Percentiles rank a stretch among this genome's conserved stretches.
Conservation (phyloP, 2,797 vertebrate species). For the Choloepus didactylus region DNA sequence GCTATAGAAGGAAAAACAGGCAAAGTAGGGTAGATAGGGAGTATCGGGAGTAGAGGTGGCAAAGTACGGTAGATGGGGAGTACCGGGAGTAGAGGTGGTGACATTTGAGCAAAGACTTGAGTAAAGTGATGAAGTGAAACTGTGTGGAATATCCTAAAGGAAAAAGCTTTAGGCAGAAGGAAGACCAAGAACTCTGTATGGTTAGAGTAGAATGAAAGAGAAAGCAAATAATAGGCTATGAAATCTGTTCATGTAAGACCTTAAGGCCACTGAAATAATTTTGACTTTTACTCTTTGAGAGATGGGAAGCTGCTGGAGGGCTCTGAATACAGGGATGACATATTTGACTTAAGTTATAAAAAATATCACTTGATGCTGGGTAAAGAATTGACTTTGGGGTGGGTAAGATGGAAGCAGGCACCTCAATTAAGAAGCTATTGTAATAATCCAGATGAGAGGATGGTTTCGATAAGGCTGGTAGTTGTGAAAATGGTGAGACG, state of each 20-base stretch:
- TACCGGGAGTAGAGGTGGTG: background rate
- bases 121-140: conserved; percentile 7
- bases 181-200: background rate
- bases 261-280: background rate
- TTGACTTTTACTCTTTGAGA: conserved; percentile 15
- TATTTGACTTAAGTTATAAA: conserved; percentile 17
- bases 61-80: background rate
- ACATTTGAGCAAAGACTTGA: background rate
- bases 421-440: background rate
- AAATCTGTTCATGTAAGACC: background rate
- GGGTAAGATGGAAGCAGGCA: background rate
- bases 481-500: background rate
- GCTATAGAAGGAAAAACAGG: background rate
- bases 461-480: background rate
- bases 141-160: background rate
- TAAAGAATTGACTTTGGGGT: background rate
- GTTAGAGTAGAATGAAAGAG: background rate
- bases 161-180: background rate
- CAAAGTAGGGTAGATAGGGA: background rate
- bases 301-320: background rate
- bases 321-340: background rate
- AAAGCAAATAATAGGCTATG: background rate
- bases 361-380: background rate
- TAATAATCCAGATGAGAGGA: background rate
- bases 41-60: background rate